These are phyloP conservation scores for Idaea straminata DNA, from an alignment of 2,888 invertebrate species.

Conservation along the genomic window DNA sequence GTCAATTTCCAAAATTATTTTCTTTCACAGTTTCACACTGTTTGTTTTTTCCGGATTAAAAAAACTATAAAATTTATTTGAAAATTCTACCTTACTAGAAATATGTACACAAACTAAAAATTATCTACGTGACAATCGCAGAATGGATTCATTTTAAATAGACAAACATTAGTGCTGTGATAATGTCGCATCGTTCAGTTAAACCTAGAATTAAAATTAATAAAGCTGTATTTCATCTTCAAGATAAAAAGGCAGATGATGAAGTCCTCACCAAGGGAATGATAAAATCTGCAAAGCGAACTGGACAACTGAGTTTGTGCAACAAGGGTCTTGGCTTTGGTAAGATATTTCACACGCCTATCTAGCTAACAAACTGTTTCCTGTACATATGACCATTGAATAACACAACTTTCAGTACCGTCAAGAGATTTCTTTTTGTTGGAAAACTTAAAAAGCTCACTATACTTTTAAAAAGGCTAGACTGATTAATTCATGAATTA, in stretches of 20 bases:
- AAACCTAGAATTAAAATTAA: conserved; percentile 65
- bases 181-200: conserved; percentile 11
- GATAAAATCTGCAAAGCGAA: conserved; percentile 89
- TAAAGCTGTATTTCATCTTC: conserved; percentile 84
- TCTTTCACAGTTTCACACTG: no score
- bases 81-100: no score
- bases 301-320: conserved; percentile 89
- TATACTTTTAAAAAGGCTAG: no score
- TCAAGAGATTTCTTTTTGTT: no score
- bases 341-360: conserved; percentile 46
- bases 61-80: background rate
- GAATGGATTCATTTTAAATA: background rate
- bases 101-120: background rate
- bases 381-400: background rate
- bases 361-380: background rate
- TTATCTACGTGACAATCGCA: background rate
- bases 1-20: background rate
- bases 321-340: conserved; percentile 87
- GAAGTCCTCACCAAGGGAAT: conserved; percentile 84
- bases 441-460: no score
- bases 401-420: no score
- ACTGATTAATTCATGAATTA: no score
- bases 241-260: conserved; percentile 86
- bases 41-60: no score
- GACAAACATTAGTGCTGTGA: background rate